Evolutionary conservation across 2,888 invertebrate species (phyloP).

Genomic region (Dynastes grantii): DNA sequence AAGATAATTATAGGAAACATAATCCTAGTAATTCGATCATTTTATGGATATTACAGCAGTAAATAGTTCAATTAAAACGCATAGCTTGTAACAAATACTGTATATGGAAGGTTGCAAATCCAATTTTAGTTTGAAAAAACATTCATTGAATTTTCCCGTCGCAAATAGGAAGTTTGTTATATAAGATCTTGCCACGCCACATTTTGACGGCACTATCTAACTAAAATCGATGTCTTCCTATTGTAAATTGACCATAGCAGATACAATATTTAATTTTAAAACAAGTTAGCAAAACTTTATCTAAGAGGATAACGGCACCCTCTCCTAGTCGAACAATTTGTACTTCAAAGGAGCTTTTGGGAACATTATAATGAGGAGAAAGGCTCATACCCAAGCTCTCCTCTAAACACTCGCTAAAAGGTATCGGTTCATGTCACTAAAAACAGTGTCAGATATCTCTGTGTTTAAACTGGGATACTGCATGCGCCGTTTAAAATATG

Average conservation of each 20-base stretch:
- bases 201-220: not conserved
- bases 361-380: conserved; percentile 6
- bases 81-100: conserved; percentile 13
- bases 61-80: conserved; percentile 32
- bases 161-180: not conserved
- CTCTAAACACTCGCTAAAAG: not conserved
- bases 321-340: not conserved
- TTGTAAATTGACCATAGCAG: not conserved
- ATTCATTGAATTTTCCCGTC: too few relatives aligned
- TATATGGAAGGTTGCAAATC: conserved; percentile 5
- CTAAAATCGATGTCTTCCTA: not conserved
- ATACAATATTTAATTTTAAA: conserved; percentile 2
- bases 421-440: not conserved
- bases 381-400: not conserved
- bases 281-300: not conserved
- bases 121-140: too few relatives aligned
- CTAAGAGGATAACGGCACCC: not conserved
- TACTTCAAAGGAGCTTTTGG: not conserved
- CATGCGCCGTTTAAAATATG: too few relatives aligned
- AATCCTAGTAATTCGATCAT: conserved; percentile 20
- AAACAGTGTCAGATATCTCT: too few relatives aligned
- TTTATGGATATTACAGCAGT: conserved; percentile 25
- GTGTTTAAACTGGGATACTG: too few relatives aligned
- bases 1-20: conserved; percentile 18
- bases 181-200: not conserved